Conservation (phyloP, 1,140 invertebrate species). For the Rhyzopertha dominica region DNA sequence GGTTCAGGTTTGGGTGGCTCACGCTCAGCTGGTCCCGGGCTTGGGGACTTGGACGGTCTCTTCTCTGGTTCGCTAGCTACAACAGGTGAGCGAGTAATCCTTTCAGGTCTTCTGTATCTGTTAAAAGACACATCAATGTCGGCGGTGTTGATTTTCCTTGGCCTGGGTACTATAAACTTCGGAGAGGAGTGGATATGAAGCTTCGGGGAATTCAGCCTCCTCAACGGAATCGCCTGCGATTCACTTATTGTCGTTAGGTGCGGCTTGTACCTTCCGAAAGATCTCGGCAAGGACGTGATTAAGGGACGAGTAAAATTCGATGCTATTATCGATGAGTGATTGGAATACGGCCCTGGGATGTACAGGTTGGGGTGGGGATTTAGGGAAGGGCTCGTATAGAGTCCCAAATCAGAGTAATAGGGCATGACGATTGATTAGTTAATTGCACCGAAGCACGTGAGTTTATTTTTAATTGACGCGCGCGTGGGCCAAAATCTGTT, state of each 20-base stretch:
- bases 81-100: conserved; percentile 26
- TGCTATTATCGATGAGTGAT: conserved; percentile 52
- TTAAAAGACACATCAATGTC: conserved; percentile 75
- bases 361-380: conserved; percentile 43
- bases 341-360: conserved; percentile 52
- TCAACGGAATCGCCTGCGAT: conserved; percentile 46
- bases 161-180: conserved; percentile 51
- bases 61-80: conserved; percentile 29
- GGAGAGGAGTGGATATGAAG: conserved; percentile 40
- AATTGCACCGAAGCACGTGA: conserved; percentile 26
- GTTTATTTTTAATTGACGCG: no score
- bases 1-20: conserved; percentile 45
- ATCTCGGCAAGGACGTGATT: conserved; percentile 20
- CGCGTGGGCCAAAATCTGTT: no score
- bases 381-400: conserved; percentile 47
- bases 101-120: conserved; percentile 47
- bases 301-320: conserved; percentile 30
- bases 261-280: conserved; percentile 56
- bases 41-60: conserved; percentile 34
- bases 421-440: conserved; percentile 47
- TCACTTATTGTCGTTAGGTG: conserved; percentile 70
- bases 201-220: conserved; percentile 48
- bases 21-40: conserved; percentile 37
- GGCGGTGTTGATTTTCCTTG: conserved; percentile 69
- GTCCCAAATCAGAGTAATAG: conserved; percentile 53